Percentiles rank a stretch among this genome's conserved stretches.
Evolutionary conservation across 2,797 vertebrate species (phyloP).

Genomic region (Amblyraja radiata): DNA sequence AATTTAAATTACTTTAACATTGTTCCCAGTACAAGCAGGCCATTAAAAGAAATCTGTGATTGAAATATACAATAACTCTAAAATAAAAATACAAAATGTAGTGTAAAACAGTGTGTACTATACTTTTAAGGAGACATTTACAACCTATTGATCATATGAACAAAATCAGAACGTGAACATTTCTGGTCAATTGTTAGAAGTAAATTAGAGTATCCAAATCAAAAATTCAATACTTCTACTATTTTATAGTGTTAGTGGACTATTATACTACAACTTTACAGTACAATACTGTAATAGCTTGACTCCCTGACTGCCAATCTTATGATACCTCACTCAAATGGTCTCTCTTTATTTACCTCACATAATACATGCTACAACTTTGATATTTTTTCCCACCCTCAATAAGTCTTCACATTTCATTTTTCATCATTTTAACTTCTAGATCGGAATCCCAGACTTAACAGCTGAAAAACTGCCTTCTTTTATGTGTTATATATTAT

Average conservation of each 20-base stretch:
- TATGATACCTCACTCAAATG: constrained; percentile 1
- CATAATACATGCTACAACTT: neutral
- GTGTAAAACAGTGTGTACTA: neutral
- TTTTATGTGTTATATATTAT: neutral
- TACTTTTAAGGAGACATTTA: neutral
- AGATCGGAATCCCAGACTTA: neutral
- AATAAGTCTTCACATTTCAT: neutral
- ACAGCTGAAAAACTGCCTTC: neutral
- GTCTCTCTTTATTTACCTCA: neutral
- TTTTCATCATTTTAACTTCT: neutral
- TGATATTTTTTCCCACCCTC: neutral
- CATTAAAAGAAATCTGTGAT: neutral
- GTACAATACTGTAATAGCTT: neutral
- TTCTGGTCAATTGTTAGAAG: neutral
- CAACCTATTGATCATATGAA: neutral
- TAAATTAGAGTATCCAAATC: neutral
- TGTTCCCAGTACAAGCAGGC: neutral
- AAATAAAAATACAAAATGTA: neutral
- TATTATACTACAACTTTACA: neutral
- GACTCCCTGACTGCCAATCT: neutral
- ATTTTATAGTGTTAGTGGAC: neutral
- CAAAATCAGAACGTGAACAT: neutral
- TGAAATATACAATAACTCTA: neutral
- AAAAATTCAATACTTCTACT: neutral
- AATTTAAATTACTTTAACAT: neutral